phyloP scores from a whole-genome alignment of 1,140 invertebrate species.

The Mesaphorura yosii region DNA sequence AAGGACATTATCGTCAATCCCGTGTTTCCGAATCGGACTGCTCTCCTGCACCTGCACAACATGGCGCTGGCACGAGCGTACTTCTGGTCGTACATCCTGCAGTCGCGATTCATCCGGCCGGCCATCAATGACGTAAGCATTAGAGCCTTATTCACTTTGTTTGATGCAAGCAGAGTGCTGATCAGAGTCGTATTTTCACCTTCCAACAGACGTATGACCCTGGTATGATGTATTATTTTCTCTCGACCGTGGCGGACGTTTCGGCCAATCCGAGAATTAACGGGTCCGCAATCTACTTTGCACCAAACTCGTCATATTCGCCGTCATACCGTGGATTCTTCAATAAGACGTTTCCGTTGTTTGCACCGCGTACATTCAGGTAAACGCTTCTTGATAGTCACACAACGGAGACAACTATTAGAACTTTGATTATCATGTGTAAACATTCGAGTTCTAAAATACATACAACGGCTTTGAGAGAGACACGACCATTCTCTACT shows the following conservation, averaged over 20 bases:
- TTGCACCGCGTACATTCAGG: constrained; percentile 80
- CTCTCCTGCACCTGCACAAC: constrained; percentile 84
- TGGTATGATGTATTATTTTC: constrained; percentile 95
- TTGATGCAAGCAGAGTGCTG: background rate
- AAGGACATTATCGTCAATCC: constrained; percentile 92
- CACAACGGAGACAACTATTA: background rate
- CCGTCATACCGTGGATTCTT: constrained; percentile 91
- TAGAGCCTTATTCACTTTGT: too few species aligned
- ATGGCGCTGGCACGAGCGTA: constrained; percentile 87
- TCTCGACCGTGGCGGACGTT: constrained; percentile 89
- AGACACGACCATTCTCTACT: too few species aligned
- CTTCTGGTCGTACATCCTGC: constrained; percentile 91
- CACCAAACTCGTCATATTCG: constrained; percentile 85
- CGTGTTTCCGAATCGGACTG: constrained; percentile 86
- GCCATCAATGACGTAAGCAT: constrained; percentile 47
- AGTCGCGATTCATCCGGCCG: constrained; percentile 75
- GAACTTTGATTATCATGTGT: background rate
- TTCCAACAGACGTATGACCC: constrained; percentile 77
- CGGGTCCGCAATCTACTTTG: constrained; percentile 85
- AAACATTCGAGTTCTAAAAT: too few species aligned
- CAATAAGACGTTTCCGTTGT: constrained; percentile 89
- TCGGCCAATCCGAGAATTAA: constrained; percentile 85
- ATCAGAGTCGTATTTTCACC: constrained; percentile 17
- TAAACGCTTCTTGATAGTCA: constrained; percentile 32
- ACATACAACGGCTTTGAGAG: too few species aligned